Percentiles rank a stretch among this genome's conserved stretches.
These are phyloP conservation scores for Ladona fulva DNA, from an alignment of 1,140 invertebrate genomes.

Conservation along the genomic window DNA sequence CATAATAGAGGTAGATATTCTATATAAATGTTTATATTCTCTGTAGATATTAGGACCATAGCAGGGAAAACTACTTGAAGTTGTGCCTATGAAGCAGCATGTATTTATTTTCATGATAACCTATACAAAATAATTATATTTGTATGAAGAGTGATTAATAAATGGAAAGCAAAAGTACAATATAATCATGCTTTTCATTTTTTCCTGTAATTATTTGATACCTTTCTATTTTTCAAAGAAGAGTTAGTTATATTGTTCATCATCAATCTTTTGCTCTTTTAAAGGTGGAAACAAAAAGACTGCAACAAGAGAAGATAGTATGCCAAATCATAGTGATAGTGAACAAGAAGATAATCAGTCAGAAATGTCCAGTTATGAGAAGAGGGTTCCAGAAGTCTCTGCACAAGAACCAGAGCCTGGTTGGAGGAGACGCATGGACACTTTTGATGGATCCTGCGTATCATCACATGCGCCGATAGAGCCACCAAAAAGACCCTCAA, in stretches of 20 bases:
- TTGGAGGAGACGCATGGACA: background rate
- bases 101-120: too few relatives aligned
- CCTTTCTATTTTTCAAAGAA: too few relatives aligned
- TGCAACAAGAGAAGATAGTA: conserved; percentile 17
- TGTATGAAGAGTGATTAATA: too few relatives aligned
- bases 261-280: conserved; percentile 15
- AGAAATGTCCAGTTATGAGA: background rate
- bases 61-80: too few relatives aligned
- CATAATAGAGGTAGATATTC: too few relatives aligned
- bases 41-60: too few relatives aligned
- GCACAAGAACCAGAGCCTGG: background rate
- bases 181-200: too few relatives aligned
- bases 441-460: background rate
- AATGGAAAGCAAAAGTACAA: too few relatives aligned
- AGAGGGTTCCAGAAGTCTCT: background rate
- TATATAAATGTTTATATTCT: too few relatives aligned
- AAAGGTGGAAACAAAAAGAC: conserved; percentile 28
- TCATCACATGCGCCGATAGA: background rate
- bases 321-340: conserved; percentile 39
- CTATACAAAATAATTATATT: too few relatives aligned
- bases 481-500: background rate
- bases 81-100: too few relatives aligned
- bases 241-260: too few relatives aligned
- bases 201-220: background rate
- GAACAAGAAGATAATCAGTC: conserved; percentile 35